phyloP scores from a whole-genome alignment of 2,113 vertebrate species.

The Poicephalus meyeri region DNA sequence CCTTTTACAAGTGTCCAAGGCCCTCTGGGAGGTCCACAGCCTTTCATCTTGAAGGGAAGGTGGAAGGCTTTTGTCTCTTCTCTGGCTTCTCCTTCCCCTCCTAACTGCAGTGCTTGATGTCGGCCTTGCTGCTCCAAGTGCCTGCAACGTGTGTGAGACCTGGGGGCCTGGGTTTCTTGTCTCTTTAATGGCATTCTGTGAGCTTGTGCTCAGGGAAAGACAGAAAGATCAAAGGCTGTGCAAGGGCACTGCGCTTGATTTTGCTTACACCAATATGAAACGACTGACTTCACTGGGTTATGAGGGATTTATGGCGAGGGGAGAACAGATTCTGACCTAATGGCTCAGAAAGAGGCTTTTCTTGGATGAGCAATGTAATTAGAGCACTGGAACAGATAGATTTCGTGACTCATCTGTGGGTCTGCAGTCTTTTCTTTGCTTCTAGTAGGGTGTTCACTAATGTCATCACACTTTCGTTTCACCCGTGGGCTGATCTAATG shows the following conservation, averaged over 20 bases:
- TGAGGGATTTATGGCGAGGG: slow-evolving; percentile 54
- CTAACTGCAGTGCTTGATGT: neutral
- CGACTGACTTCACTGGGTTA: slow-evolving; percentile 52
- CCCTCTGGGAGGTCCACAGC: neutral
- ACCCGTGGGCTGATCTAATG: slow-evolving; percentile 19
- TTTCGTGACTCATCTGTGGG: slow-evolving; percentile 56
- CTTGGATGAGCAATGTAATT: slow-evolving; percentile 62
- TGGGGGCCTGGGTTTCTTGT: neutral
- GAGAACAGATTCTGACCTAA: slow-evolving; percentile 57
- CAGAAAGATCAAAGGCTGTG: slow-evolving; percentile 45
- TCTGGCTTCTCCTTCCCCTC: neutral
- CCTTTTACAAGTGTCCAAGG: neutral
- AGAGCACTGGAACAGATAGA: slow-evolving; percentile 56
- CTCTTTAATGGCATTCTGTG: slow-evolving; percentile 33
- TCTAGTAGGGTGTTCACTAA: slow-evolving; percentile 41
- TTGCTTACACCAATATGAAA: slow-evolving; percentile 65
- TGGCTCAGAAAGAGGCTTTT: slow-evolving; percentile 56
- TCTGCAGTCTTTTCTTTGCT: slow-evolving; percentile 44
- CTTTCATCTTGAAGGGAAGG: neutral
- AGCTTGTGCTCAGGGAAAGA: neutral
- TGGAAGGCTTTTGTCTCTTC: neutral
- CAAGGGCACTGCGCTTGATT: neutral
- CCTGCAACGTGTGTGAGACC: neutral
- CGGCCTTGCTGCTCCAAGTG: neutral
- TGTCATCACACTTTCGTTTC: slow-evolving; percentile 41